phyloP scores from a whole-genome alignment of 2,888 invertebrate species.

The Chymomyza fuscimana region DNA sequence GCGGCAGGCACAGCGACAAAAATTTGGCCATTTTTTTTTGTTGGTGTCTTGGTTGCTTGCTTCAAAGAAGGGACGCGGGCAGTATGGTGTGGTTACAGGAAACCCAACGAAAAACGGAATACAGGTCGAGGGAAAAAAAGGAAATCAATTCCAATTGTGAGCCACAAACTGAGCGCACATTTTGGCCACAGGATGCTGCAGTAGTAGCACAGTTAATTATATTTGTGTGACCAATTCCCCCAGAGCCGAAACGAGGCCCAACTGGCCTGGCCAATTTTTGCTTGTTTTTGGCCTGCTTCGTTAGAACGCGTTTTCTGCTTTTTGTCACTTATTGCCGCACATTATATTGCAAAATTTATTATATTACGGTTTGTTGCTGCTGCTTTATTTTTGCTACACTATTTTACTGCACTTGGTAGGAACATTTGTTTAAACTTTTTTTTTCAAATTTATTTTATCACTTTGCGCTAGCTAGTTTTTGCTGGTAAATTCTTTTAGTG shows the following conservation, averaged over 20 bases:
- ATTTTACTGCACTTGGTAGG: conserved; percentile 29
- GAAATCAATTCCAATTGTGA: conserved; percentile 64
- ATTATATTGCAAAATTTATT: conserved; percentile 17
- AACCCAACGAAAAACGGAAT: conserved; percentile 14
- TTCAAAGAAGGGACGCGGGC: neutral
- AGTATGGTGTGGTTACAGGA: conserved; percentile 5
- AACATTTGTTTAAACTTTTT: conserved; percentile 35
- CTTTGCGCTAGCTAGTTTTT: neutral
- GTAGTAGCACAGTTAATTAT: conserved; percentile 34
- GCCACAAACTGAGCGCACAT: conserved; percentile 62
- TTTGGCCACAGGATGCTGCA: conserved; percentile 42
- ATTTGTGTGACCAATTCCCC: conserved; percentile 36
- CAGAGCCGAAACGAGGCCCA: neutral
- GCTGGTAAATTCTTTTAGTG: neutral
- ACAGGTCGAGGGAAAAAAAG: conserved; percentile 38
- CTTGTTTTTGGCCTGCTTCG: neutral
- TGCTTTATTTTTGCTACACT: neutral
- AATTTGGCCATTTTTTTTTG: conserved; percentile 15
- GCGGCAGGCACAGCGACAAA: conserved; percentile 32
- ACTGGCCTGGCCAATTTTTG: conserved; percentile 37
- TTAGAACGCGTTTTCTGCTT: conserved; percentile 12
- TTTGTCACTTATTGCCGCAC: conserved; percentile 33
- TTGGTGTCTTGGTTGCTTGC: neutral
- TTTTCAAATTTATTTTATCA: conserved; percentile 11
- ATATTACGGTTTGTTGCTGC: conserved; percentile 26